Base-by-base conservation (phyloP, 2,797 vertebrate species). In the Scomberomorus guttatus region DNA sequence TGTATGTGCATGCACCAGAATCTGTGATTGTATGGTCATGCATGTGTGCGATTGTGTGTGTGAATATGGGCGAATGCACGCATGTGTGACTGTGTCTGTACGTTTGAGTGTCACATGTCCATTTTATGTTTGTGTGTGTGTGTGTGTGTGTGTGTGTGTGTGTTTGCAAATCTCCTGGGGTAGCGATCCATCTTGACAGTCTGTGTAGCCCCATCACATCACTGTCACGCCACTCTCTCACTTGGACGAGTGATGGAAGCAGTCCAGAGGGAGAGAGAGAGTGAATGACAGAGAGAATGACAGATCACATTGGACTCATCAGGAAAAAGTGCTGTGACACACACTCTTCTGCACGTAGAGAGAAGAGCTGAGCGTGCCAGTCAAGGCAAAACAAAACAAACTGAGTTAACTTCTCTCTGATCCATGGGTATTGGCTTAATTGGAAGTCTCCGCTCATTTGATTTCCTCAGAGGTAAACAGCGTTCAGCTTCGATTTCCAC, bases 181-280 rank as follows among this genome's bases (percentile, higher is more conserved):
- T 76, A 91, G 91, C 82, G 82, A 90, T 94, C 86, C 89, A 81
- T 93, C 91, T 86, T 94, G 94, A 95, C 94, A 94, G 92, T 89
- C 85, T 82, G 87, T 86, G 88, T 79, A 93, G 92, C 82, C 89
- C 86, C 93, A 88, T 92, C 91, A 92, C 93, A 90, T 94, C 92
- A 92, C 89, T 94, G 94, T 94, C 94, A 95, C 66, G 76, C 67
- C 87, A 79, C 86, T 85, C 84, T 89, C 85, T 86, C 84, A 65
- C 83, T 88, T 67, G 73, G 86, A 90, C 80, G 85, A 91, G 84
- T 91, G 93, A 93, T 90, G 83, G 87, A 90, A 85, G 74, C 77
- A 88, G 87, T 93, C 92, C 83, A 80, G 86, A 87, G 90, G 92
- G 86, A 89, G 86, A 70, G 81, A 67, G 80, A 75, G 90, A 78